These are phyloP conservation scores for Horisme vitalbata DNA, from an alignment of 2,888 invertebrate species.

Conservation along the genomic window DNA sequence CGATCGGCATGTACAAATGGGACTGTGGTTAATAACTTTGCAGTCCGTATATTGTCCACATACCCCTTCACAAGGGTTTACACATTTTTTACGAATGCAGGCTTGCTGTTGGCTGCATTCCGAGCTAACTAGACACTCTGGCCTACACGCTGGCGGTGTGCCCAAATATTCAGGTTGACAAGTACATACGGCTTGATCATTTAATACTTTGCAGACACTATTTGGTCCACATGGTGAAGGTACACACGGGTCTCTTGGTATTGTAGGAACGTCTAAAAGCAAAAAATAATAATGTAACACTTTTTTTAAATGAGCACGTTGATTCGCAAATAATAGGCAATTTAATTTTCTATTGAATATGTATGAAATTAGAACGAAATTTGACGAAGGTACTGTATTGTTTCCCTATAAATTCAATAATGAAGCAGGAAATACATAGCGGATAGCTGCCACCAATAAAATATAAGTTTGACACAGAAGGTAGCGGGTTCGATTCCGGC, in stretches of 20 bases:
- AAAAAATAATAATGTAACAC: not conserved
- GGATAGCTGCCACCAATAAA: too few species aligned
- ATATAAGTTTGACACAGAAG: too few species aligned
- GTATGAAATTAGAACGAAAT: too few species aligned
- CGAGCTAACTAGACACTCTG: conserved; percentile 85
- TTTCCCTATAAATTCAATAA: too few species aligned
- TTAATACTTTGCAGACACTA: conserved; percentile 88
- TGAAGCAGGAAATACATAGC: too few species aligned
- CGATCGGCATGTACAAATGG: conserved; percentile 86
- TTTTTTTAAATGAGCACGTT: too few species aligned
- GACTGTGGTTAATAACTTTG: conserved; percentile 88
- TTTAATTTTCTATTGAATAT: too few species aligned
- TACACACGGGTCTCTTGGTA: conserved; percentile 84
- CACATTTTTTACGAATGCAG: conserved; percentile 86
- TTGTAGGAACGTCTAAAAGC: conserved; percentile 53
- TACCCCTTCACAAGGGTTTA: conserved; percentile 86
- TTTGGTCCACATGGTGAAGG: conserved; percentile 91
- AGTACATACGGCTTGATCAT: conserved; percentile 87
- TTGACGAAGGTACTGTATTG: too few species aligned
- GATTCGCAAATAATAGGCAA: too few species aligned
- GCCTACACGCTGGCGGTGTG: conserved; percentile 85
- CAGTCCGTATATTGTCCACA: conserved; percentile 87
- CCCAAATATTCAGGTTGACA: conserved; percentile 87
- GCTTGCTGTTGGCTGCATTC: conserved; percentile 86
- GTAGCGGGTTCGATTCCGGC: too few species aligned